These are phyloP conservation scores for Chrysolina americana DNA, from an alignment of 2,888 invertebrate species.

Conservation along the genomic window DNA sequence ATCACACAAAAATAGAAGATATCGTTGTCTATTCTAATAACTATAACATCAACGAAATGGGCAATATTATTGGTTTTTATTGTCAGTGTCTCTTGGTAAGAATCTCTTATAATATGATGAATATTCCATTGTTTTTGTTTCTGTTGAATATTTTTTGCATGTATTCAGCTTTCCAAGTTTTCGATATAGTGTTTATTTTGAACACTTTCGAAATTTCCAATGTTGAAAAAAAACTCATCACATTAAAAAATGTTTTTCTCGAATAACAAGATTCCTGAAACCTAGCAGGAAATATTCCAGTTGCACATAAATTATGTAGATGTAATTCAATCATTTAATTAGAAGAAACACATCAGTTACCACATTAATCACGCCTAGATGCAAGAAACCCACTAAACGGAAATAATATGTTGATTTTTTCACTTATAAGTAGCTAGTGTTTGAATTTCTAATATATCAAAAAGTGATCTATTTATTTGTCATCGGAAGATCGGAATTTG, in stretches of 20 bases:
- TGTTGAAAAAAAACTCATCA: too few species aligned
- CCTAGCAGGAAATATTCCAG: not conserved
- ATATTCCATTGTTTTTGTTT: too few species aligned
- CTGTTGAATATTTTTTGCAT: too few species aligned
- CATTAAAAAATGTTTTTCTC: not conserved
- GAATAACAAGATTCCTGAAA: not conserved
- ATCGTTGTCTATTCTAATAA: too few species aligned
- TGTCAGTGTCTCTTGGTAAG: too few species aligned
- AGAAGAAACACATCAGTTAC: not conserved
- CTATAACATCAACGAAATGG: too few species aligned
- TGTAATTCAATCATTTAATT: not conserved
- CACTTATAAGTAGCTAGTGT: not conserved
- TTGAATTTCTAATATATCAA: not conserved
- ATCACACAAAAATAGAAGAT: too few species aligned
- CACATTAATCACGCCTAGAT: not conserved
- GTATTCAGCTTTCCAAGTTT: too few species aligned
- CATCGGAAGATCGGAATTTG: not conserved
- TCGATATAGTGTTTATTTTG: too few species aligned
- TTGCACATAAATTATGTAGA: not conserved
- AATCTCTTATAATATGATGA: too few species aligned
- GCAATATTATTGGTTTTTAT: too few species aligned
- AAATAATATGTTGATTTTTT: slow-evolving; percentile 8
- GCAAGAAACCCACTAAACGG: not conserved
- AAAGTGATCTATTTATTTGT: slow-evolving; percentile 2
- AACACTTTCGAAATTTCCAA: too few species aligned